Evolutionary conservation across 2,113 vertebrate species (phyloP).

Genomic region (Megatriorchis doriae): DNA sequence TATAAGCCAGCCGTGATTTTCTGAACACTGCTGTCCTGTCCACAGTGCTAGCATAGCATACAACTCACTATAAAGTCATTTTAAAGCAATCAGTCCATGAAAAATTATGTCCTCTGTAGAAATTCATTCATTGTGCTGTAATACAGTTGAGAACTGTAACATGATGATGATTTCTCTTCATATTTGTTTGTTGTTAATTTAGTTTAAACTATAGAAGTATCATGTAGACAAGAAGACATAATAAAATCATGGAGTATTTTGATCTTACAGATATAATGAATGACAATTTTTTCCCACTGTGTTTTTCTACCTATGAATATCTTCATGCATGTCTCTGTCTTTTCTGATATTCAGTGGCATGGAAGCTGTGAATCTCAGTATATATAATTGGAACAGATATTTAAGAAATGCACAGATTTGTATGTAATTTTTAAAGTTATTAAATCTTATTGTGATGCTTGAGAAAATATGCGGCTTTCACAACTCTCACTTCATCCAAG

Average conservation of each 20-base stretch:
- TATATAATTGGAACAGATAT: not conserved
- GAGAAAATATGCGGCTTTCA: not conserved
- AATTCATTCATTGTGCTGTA: not conserved
- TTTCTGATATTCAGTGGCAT: not conserved
- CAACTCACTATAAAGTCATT: not conserved
- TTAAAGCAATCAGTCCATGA: not conserved
- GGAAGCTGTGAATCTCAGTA: not conserved
- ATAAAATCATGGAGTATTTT: not conserved
- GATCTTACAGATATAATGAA: not conserved
- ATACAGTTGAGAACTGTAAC: not conserved
- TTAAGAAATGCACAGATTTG: not conserved
- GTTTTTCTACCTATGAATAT: not conserved
- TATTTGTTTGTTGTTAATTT: not conserved
- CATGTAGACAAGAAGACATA: not conserved
- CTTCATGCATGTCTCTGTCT: not conserved
- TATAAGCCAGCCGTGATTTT: not conserved
- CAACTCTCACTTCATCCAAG: not conserved
- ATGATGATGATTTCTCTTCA: not conserved
- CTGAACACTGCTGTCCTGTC: not conserved
- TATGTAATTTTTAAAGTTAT: not conserved
- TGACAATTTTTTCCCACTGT: not conserved
- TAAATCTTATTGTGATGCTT: not conserved
- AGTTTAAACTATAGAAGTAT: not conserved
- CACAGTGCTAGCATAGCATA: not conserved
- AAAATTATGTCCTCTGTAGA: not conserved